Base-by-base conservation (phyloP, 2,797 vertebrate species). In the Selene dorsalis region DNA sequence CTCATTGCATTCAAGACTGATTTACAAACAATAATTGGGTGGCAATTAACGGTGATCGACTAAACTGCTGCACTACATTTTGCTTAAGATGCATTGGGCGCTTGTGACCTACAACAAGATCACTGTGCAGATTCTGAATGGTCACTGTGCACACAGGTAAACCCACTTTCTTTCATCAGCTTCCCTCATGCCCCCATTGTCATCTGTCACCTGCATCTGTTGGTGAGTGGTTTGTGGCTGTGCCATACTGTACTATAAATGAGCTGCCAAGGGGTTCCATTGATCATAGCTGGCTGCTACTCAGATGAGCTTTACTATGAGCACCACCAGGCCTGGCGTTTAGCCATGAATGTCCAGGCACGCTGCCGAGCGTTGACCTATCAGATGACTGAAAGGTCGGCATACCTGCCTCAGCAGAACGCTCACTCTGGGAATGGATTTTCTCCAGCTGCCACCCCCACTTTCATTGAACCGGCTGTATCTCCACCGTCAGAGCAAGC, bases 351-450 rank as follows among this genome's bases (percentile, higher is more conserved):
- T 82, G 90, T 86, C 85, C 87, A 90, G 90, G 91, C 91, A 88
- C 77, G 80, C 85, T 90, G 89, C 90, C 88, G 83, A 86, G 87
- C 72, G 83, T 85, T 93, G 92, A 94, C 93, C 93, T 94, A 93
- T 94, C 84, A 91, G 89, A 94, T 89, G 80, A 89, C 90, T 93
- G 90, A 94, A 94, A 94, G 93, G 94, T 95, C 90, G 86, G 83
- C 88, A 76, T 91, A 94, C 93, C 93, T 94, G 93, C 91, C 91
- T 94, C 93, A 93, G 93, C 93, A 93, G 85, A 94, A 94, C 81
- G 59, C 84, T 92, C 90, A 89, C 90, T 92, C 90, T 89, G 73
- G 78, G 86, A 91, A 94, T 95, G 91, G 92, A 94, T 95, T 95
- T 95, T 93, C 87, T 91, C 83, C 87, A 86, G 83, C 91, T 87